Conservation (phyloP, 1,140 invertebrate species). For the Gryllus bimaculatus region DNA sequence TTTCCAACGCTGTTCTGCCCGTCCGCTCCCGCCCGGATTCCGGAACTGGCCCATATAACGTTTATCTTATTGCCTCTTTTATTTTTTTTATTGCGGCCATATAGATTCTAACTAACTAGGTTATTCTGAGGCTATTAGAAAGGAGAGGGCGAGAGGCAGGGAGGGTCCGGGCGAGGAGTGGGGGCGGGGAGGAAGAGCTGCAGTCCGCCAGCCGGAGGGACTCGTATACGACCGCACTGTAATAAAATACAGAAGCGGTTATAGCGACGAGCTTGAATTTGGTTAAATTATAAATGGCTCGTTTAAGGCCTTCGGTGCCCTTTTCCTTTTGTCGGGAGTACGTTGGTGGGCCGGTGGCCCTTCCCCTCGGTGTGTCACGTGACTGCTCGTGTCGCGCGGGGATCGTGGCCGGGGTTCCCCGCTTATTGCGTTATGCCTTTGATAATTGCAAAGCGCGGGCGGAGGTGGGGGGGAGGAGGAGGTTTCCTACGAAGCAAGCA, state of each 20-base stretch:
- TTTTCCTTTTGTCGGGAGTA: not conserved
- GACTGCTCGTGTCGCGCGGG: not conserved
- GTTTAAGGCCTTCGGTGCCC: not conserved
- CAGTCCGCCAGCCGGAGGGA: not conserved
- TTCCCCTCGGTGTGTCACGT: not conserved
- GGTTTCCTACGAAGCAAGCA: not conserved
- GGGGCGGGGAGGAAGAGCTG: too few species aligned
- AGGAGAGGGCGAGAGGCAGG: not conserved
- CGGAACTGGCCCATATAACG: not conserved
- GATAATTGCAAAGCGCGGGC: not conserved
- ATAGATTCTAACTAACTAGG: conserved; percentile 5
- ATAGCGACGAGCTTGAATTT: not conserved
- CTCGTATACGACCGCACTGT: not conserved
- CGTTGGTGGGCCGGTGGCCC: not conserved
- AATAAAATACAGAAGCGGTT: conserved; percentile 1
- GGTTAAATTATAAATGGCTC: conserved; percentile 5
- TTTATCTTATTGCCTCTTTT: conserved; percentile 5
- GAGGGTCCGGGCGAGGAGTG: too few species aligned
- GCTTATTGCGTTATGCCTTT: conserved; percentile 4
- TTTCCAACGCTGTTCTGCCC: not conserved
- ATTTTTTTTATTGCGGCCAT: not conserved
- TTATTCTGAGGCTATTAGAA: conserved; percentile 1
- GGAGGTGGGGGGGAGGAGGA: not conserved
- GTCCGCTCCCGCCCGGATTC: not conserved
- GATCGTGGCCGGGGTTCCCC: not conserved